Evolutionary conservation across 2,888 invertebrate species (phyloP).

Genomic region (Drosophila silvestris): DNA sequence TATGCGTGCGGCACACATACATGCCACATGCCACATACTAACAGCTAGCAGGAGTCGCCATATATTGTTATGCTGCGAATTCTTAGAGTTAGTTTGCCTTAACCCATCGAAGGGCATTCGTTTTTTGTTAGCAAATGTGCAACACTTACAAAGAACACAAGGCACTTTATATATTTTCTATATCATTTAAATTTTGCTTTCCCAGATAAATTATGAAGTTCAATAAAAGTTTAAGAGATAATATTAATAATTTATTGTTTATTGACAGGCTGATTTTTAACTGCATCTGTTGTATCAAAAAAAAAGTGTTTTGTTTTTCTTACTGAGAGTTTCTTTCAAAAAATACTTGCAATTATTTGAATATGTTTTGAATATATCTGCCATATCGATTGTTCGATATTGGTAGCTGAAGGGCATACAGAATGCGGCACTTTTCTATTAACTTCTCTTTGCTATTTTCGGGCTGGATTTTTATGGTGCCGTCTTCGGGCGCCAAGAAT

Average conservation of each 20-base stretch:
- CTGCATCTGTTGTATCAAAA: too few relatives aligned
- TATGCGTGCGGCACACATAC: constrained; percentile 11
- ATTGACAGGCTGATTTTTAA: neutral
- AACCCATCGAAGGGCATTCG: neutral
- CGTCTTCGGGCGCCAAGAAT: constrained; percentile 72
- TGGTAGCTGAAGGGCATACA: neutral
- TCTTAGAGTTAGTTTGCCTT: constrained; percentile 1
- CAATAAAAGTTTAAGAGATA: neutral
- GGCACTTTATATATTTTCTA: neutral
- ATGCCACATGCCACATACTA: constrained; percentile 4
- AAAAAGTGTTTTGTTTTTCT: too few relatives aligned
- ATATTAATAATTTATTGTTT: neutral
- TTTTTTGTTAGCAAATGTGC: neutral
- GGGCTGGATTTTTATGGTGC: constrained; percentile 63
- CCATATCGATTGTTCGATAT: neutral
- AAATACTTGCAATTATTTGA: neutral
- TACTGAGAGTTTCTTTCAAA: neutral
- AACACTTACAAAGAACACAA: too few relatives aligned
- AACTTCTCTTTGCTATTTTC: neutral
- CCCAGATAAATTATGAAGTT: neutral
- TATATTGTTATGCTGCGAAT: constrained; percentile 46
- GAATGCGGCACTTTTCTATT: neutral
- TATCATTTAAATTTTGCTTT: neutral
- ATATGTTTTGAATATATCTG: neutral
- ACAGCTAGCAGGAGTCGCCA: neutral